Evolutionary conservation across 2,113 vertebrate genomes (phyloP).

Genomic region (Marmota flaviventris): DNA sequence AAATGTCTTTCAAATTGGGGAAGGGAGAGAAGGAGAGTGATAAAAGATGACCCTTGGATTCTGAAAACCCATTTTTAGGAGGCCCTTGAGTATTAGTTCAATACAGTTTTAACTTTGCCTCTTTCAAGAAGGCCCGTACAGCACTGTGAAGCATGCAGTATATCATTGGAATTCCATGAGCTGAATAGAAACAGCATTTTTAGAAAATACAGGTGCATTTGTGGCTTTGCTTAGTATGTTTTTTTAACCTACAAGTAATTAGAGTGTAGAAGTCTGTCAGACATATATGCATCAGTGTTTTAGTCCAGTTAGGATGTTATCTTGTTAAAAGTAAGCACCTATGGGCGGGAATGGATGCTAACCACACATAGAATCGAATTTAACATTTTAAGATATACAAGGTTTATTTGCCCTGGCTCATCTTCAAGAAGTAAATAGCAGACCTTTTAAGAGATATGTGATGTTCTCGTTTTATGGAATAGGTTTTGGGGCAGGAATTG

Average conservation of each 20-base stretch:
- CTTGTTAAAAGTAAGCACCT: constrained; percentile 17
- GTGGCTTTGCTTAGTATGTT: background rate
- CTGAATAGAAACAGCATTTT: background rate
- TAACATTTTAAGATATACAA: background rate
- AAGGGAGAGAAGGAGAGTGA: background rate
- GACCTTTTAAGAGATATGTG: background rate
- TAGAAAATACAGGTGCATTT: constrained; percentile 19
- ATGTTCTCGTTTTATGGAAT: background rate
- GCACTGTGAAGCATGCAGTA: background rate
- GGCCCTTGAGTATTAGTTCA: background rate
- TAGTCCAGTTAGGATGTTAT: background rate
- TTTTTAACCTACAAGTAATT: background rate
- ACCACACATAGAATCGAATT: background rate
- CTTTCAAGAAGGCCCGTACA: background rate
- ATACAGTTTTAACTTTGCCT: background rate
- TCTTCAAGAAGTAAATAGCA: background rate
- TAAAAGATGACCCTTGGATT: background rate
- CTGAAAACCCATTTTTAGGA: constrained; percentile 28
- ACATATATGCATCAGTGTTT: background rate
- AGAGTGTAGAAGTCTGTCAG: background rate
- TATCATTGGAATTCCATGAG: background rate
- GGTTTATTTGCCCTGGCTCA: constrained; percentile 7
- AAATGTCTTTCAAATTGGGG: constrained; percentile 41
- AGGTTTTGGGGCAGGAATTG: background rate
- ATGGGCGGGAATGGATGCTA: background rate